Conservation (phyloP, 1,140 invertebrate species). For the Cyrtorhinus lividipennis region DNA sequence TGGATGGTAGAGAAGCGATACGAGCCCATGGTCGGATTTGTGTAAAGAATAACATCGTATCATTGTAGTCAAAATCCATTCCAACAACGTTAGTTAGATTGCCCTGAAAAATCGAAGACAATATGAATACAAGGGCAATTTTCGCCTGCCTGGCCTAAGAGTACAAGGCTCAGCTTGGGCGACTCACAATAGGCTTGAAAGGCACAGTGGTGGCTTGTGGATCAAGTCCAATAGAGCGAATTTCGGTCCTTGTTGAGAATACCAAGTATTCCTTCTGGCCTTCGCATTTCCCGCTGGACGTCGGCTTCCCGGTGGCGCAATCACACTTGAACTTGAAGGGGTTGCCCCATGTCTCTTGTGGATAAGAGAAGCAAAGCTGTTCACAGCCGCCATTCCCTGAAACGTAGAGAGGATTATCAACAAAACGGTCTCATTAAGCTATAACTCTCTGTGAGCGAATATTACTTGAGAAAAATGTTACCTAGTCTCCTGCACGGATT, state of each 20-base stretch:
- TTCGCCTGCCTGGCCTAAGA: neutral
- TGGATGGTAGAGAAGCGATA: slow-evolving; percentile 63
- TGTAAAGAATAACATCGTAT: slow-evolving; percentile 76
- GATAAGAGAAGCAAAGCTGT: slow-evolving; percentile 90
- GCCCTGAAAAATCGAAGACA: slow-evolving; percentile 31
- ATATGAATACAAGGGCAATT: neutral
- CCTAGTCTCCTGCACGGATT: slow-evolving; percentile 55
- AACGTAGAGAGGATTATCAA: neutral
- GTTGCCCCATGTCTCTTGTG: slow-evolving; percentile 35
- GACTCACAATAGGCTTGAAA: slow-evolving; percentile 55
- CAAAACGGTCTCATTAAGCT: no score
- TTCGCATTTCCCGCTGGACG: slow-evolving; percentile 46
- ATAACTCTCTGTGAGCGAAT: no score
- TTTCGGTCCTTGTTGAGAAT: slow-evolving; percentile 82
- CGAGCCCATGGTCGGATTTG: slow-evolving; percentile 81
- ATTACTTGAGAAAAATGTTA: slow-evolving; percentile 8
- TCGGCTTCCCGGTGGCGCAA: slow-evolving; percentile 66
- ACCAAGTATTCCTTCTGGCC: slow-evolving; percentile 75
- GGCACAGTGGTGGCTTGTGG: slow-evolving; percentile 63
- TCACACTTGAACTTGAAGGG: slow-evolving; percentile 61
- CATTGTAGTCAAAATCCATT: slow-evolving; percentile 85
- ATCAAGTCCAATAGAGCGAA: slow-evolving; percentile 70
- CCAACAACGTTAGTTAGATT: slow-evolving; percentile 95
- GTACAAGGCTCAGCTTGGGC: neutral
- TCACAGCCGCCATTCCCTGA: slow-evolving; percentile 69